Base-by-base conservation (phyloP, 2,888 invertebrate species). In the Nephrocerus scutellatus region DNA sequence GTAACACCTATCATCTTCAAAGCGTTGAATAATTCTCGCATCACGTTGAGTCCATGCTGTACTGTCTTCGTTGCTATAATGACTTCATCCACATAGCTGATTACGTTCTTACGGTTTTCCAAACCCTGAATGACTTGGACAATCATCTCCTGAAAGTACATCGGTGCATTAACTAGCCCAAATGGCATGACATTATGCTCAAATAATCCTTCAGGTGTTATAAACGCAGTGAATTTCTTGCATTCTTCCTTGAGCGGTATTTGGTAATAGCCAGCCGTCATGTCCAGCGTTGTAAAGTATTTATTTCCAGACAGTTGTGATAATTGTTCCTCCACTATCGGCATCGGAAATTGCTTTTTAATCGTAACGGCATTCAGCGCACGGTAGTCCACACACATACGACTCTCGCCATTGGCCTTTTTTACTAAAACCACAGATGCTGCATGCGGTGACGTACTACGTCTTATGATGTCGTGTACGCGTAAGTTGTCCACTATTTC, bases 171-270 rank as follows among this genome's bases (percentile, higher is more conserved):
- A 5, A 47, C 24, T 5, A 60, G 39, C 3, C 60, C 63, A 43
- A 62, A 67, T 2, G 59, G 56, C 55, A 62, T 55, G 1, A 48
- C 26, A 2, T 44, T 33, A 31, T 50, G 58, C 43, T 62, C 53
- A 26, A 49, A 62, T 5, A 56, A 41, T 7, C 57, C 58, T 29
- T 55, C 55, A 1, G 52, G 54, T 6, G 59, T 65, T 3, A 52
- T 50, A 2, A 60, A 57, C 1, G 54, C 56, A 1, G 59, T 63
- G 16, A 53, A 56, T 4, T 42, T 41, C 9, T 52, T 51, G 22
- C 56, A 56, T 4, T 56, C 28, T 6, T 30, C 35, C 16, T 34
- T 29, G 5, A 41, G 14, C 8, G 40, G 41, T 4, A 46, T 40
- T 9, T 62, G 61, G 30, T 53, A 46, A 48, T 55, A 55, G 1